Conservation (phyloP, 2,888 invertebrate genomes). For the Bruchidius siliquastri region DNA sequence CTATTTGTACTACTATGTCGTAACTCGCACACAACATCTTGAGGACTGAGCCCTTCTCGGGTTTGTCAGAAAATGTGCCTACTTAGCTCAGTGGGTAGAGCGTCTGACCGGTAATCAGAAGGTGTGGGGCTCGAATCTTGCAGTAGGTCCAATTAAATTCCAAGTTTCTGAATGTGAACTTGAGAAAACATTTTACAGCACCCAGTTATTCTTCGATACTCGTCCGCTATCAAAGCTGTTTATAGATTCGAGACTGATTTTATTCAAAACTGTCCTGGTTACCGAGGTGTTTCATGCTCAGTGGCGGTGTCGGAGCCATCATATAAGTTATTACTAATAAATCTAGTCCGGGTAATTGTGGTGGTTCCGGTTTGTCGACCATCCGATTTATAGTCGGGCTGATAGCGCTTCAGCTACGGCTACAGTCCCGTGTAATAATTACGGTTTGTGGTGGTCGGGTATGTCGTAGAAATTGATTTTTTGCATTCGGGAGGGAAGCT, state of each 20-base stretch:
- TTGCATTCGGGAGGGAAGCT: not conserved
- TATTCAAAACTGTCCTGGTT: not conserved
- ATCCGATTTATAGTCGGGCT: constrained; percentile 31
- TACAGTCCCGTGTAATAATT: constrained; percentile 17
- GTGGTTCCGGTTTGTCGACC: constrained; percentile 34
- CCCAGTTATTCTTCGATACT: too few species aligned
- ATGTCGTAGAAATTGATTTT: not conserved
- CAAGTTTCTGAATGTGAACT: too few species aligned
- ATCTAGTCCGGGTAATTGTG: constrained; percentile 38
- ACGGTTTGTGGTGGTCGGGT: constrained; percentile 4
- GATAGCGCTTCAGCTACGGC: constrained; percentile 15
- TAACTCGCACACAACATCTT: too few species aligned
- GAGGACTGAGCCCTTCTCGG: too few species aligned
- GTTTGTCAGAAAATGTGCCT: too few species aligned
- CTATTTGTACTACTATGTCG: too few species aligned
- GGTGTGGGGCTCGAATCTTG: too few species aligned
- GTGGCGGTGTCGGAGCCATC: not conserved
- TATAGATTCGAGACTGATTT: not conserved
- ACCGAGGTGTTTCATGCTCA: not conserved
- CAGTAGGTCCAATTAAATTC: too few species aligned
- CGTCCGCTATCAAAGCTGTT: too few species aligned
- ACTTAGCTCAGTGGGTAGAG: too few species aligned
- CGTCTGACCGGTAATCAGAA: too few species aligned
- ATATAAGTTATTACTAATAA: constrained; percentile 40
- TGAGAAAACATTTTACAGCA: too few species aligned